Evolutionary conservation across 2,888 invertebrate species (phyloP), one percentile per base, ranked within the genome.

Genomic region (Chesias legatella): DNA sequence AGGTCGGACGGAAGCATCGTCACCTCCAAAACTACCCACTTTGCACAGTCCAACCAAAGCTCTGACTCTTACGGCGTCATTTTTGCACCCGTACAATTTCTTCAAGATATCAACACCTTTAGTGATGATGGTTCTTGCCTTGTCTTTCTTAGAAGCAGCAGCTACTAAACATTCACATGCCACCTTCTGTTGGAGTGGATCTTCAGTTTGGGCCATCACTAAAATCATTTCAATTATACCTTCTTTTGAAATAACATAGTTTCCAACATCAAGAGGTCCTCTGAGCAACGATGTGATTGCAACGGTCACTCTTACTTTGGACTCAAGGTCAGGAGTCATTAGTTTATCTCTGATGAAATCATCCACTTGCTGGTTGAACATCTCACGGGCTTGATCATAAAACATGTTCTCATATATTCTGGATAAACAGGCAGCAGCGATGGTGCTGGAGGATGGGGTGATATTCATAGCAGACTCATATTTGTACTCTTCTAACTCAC

Each of bases 91-190:
- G 78, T 98, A 99, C 1, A 99, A 88, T 37, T 94, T 94, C 68
- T 98, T 98, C n/a, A 99, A 86, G 48, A 99, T 97, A 47, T 96
- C 94, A 6, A 95, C 93, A 21, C 99, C 99, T 70, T 96, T 95
- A 32, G 90, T 90, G 33, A 98, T 93, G 25, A 99, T 94, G 0
- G 96, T 92, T 59, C 94, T 93, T 1, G 98, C 98, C 82, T 98
- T 97, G 71, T 99, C 98, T 75, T 98, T 98, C 76, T 99, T 99
- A 3, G 97, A 96, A 1, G 98, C 95, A 2, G 98, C 98, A 3
- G 98, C 97, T 45, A 99, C 95, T 30, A 99, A 93, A 59, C 99
- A 98, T 79, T 99, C 99, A 67, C 97, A 97, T 0, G 99, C 96
- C 7, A 98, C 94, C 79, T 94, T 94, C 88, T 99, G 94, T 69